These are phyloP conservation scores for Coenobita brevimanus DNA, from an alignment of 1,140 invertebrate species.

Conservation along the genomic window DNA sequence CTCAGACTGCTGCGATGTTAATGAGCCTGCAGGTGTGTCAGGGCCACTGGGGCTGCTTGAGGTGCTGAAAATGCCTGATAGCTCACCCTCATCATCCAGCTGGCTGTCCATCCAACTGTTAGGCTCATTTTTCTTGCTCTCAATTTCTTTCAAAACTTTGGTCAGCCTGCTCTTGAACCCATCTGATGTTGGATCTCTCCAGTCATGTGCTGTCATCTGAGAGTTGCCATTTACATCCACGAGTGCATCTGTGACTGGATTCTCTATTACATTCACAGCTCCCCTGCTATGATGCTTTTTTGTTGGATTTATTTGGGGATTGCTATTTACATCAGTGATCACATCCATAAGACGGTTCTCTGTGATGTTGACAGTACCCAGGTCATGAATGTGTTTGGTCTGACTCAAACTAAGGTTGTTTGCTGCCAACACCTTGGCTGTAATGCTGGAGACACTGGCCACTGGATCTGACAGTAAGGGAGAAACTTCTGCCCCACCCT, in stretches of 20 bases:
- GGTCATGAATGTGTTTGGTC: constrained; percentile 28
- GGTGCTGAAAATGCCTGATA: too few relatives aligned
- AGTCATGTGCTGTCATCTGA: background rate
- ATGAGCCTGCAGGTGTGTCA: too few relatives aligned
- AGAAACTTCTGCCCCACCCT: too few relatives aligned
- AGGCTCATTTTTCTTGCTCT: too few relatives aligned
- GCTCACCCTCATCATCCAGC: too few relatives aligned
- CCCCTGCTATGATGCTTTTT: constrained; percentile 16
- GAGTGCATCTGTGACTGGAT: background rate
- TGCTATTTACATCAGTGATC: background rate
- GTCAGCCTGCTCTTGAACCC: too few relatives aligned
- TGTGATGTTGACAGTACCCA: constrained; percentile 15
- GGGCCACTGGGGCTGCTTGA: too few relatives aligned
- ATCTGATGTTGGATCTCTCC: background rate
- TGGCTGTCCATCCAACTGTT: too few relatives aligned
- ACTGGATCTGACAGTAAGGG: too few relatives aligned
- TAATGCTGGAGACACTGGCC: background rate
- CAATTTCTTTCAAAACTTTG: too few relatives aligned
- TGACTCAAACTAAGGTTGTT: constrained; percentile 7
- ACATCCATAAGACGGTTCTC: constrained; percentile 29
- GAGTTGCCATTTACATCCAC: background rate
- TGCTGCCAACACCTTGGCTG: constrained; percentile 9
- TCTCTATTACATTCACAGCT: constrained; percentile 20
- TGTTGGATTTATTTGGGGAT: background rate
- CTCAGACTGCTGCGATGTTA: too few relatives aligned